Conservation (phyloP, 2,888 invertebrate species). For the Notodonta ziczac region DNA sequence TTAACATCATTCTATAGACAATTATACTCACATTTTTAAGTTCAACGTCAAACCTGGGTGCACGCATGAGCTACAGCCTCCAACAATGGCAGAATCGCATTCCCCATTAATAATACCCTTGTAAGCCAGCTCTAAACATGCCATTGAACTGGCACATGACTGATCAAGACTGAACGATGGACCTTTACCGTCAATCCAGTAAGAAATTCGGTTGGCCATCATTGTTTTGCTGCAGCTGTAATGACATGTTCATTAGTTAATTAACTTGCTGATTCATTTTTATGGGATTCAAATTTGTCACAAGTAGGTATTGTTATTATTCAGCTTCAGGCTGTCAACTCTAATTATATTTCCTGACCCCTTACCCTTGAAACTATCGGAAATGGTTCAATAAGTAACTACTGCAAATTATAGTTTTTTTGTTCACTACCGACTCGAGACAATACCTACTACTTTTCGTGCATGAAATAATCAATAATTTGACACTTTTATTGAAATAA, state of each 20-base stretch:
- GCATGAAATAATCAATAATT: too few relatives aligned
- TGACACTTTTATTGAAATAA: too few relatives aligned
- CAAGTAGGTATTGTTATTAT: not conserved
- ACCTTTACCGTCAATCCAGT: conserved; percentile 63
- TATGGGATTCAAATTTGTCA: too few relatives aligned
- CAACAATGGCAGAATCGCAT: conserved; percentile 84
- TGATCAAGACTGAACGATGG: conserved; percentile 61
- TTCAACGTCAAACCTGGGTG: conserved; percentile 67
- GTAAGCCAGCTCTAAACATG: conserved; percentile 60
- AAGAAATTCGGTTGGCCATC: conserved; percentile 67
- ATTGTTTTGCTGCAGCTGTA: conserved; percentile 58
- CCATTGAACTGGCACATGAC: conserved; percentile 55
- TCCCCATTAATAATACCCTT: conserved; percentile 52
- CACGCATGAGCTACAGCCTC: conserved; percentile 83
- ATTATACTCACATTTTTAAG: conserved; percentile 46
- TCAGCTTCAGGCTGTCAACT: too few relatives aligned
- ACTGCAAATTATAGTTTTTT: too few relatives aligned
- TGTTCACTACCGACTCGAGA: too few relatives aligned
- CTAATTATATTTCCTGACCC: too few relatives aligned
- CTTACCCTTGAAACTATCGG: too few relatives aligned
- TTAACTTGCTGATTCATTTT: too few relatives aligned
- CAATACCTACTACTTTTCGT: too few relatives aligned
- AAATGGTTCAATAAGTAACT: too few relatives aligned
- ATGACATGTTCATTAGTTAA: not conserved
- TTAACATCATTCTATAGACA: too few relatives aligned